These are phyloP conservation scores for Selene dorsalis DNA, from an alignment of 2,797 vertebrate genomes.

Conservation along the genomic window DNA sequence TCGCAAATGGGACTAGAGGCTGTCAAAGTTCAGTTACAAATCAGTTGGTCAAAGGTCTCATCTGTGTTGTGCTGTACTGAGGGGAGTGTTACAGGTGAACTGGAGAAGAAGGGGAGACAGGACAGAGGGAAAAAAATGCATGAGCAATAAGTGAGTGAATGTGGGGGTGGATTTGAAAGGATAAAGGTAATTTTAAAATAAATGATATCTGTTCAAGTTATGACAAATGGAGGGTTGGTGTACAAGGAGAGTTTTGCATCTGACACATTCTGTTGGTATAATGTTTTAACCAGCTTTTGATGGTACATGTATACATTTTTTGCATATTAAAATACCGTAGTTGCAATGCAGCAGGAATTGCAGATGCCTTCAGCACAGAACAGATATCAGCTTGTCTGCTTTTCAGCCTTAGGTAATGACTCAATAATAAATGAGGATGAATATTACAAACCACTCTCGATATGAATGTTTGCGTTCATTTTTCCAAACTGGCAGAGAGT, in stretches of 20 bases:
- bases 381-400: not conserved
- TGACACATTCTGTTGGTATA: not conserved
- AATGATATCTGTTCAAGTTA: not conserved
- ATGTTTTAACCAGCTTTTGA: not conserved
- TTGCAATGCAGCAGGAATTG: not conserved
- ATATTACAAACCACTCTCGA: not conserved
- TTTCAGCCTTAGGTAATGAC: slow-evolving; percentile 2
- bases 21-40: not conserved
- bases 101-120: not conserved
- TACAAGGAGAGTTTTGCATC: not conserved
- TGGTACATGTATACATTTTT: not conserved
- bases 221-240: slow-evolving; percentile 1
- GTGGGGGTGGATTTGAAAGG: too few relatives aligned
- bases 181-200: not conserved
- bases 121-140: not conserved
- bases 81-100: not conserved
- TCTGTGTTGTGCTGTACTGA: not conserved
- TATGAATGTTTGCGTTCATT: slow-evolving; percentile 21
- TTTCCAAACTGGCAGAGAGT: slow-evolving; percentile 30
- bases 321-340: not conserved
- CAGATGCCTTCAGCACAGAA: not conserved
- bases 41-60: not conserved
- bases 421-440: not conserved
- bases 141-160: too few relatives aligned
- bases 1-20: too few relatives aligned